These are phyloP conservation scores for Onychomys leucogaster DNA, from an alignment of 2,797 vertebrate species.

Conservation along the genomic window DNA sequence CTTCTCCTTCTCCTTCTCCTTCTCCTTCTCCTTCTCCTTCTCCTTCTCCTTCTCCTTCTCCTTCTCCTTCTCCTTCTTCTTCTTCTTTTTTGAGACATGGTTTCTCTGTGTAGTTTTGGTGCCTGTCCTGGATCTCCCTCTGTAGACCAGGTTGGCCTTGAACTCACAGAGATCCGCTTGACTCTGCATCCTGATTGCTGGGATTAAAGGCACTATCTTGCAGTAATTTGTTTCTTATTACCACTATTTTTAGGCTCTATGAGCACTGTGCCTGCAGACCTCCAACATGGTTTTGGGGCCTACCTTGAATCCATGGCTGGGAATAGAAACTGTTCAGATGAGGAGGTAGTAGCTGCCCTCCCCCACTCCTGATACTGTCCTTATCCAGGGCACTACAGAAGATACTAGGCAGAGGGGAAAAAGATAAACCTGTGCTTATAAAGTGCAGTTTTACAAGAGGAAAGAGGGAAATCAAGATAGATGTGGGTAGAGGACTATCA, in stretches of 20 bases:
- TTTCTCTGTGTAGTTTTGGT: no score
- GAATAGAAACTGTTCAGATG: not conserved
- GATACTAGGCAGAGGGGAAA: not conserved
- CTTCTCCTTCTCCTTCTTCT: no score
- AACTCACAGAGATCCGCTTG: no score
- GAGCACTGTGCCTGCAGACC: not conserved
- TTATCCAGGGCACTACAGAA: not conserved
- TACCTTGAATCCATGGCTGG: not conserved
- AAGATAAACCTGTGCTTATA: not conserved
- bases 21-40: no score
- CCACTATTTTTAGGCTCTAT: not conserved
- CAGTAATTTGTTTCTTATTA: conserved; percentile 15
- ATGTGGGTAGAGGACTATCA: not conserved
- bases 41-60: no score
- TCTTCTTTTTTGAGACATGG: no score
- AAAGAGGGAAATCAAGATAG: not conserved
- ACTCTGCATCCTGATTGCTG: no score
- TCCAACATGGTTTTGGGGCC: not conserved
- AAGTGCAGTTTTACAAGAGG: not conserved
- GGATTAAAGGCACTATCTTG: no score
- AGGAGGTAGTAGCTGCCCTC: not conserved
- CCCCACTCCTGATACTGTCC: not conserved
- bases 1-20: no score
- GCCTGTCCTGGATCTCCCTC: no score
- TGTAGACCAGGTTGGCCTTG: no score